Percentiles rank a stretch among this genome's conserved stretches.
Evolutionary conservation across 2,113 vertebrate species (phyloP).

Genomic region (Phalacrocorax brasilianus): DNA sequence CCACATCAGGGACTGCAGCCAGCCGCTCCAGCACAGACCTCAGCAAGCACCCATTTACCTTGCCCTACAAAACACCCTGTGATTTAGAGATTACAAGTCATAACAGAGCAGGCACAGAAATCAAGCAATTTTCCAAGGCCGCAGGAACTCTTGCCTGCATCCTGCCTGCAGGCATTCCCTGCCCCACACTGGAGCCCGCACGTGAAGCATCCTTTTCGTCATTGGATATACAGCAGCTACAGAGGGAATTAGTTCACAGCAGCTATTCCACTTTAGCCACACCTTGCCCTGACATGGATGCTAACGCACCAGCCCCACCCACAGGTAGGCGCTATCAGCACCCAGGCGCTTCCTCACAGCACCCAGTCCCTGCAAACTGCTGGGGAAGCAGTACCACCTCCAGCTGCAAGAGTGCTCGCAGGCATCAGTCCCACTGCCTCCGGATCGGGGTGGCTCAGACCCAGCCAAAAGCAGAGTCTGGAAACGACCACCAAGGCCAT

Average conservation of each 20-base stretch:
- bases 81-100: neutral
- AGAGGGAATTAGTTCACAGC: neutral
- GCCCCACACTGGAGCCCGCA: neutral
- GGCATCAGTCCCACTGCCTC: neutral
- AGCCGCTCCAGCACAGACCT: fast-evolving
- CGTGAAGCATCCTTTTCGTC: neutral
- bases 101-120: neutral
- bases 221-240: neutral
- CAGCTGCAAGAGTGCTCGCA: neutral
- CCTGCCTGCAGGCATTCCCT: neutral
- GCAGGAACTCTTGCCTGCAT: neutral
- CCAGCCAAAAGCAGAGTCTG: neutral
- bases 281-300: neutral
- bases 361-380: fast-evolving
- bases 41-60: neutral
- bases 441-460: neutral
- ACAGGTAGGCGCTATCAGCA: neutral
- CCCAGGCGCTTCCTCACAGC: fast-evolving
- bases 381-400: neutral
- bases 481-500: neutral
- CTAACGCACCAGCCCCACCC: neutral
- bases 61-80: neutral
- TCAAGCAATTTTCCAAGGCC: neutral
- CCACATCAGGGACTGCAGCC: fast-evolving
- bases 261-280: neutral